Evolutionary conservation across 2,888 invertebrate genomes (phyloP).

Genomic region (Volucella inanis): DNA sequence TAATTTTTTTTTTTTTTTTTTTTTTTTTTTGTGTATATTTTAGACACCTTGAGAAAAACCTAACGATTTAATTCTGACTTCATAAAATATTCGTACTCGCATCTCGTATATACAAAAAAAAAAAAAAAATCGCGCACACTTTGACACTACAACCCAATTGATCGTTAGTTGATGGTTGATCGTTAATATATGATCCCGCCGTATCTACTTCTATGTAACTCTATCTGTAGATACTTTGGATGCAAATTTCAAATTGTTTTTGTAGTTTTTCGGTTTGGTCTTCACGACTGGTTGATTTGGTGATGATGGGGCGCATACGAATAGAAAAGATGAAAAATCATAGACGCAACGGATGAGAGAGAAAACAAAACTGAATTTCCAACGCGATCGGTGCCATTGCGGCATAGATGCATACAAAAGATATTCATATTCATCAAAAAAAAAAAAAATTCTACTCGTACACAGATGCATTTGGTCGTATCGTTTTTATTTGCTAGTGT

Average conservation of each 20-base stretch:
- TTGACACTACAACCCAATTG: constrained; percentile 29
- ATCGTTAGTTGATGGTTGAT: constrained; percentile 30
- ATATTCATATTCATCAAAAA: constrained; percentile 26
- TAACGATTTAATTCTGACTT: constrained; percentile 27
- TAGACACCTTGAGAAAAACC: constrained; percentile 57
- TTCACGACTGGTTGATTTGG: constrained; percentile 37
- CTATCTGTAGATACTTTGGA: background rate
- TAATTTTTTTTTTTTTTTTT: background rate
- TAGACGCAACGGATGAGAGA: constrained; percentile 11
- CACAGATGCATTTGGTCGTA: constrained; percentile 31
- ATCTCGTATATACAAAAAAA: background rate
- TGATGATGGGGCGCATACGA: constrained; percentile 14
- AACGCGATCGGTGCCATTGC: constrained; percentile 5
- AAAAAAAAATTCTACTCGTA: background rate
- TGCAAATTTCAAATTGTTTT: constrained; percentile 7
- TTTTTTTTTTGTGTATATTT: constrained; percentile 31
- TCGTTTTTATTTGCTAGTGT: constrained; percentile 43
- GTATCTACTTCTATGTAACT: constrained; percentile 12
- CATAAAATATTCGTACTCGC: background rate
- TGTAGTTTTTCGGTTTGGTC: constrained; percentile 35
- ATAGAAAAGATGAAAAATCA: constrained; percentile 41
- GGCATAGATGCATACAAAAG: constrained; percentile 58
- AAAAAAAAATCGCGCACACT: constrained; percentile 4
- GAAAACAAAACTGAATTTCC: constrained; percentile 25
- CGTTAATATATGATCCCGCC: constrained; percentile 27